phyloP scores from a whole-genome alignment of 2,113 vertebrate species.

The Leucopternis melanops region DNA sequence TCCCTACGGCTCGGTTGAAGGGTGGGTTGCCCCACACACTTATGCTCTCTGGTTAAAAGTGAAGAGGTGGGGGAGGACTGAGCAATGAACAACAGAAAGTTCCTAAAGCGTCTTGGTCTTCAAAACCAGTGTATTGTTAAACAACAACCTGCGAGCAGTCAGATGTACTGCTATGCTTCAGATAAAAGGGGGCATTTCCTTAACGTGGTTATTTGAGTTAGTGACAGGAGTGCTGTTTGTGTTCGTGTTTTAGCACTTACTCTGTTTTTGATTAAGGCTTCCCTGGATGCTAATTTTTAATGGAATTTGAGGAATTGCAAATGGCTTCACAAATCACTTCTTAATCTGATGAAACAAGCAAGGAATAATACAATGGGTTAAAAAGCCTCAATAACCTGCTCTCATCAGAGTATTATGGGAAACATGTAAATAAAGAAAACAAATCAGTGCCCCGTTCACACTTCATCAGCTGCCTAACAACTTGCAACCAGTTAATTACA shows the following conservation, averaged over 20 bases:
- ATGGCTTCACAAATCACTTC: constrained; percentile 61
- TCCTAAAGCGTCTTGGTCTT: neutral
- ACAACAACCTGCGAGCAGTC: neutral
- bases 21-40: neutral
- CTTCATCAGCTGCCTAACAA: constrained; percentile 72
- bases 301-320: constrained; percentile 62
- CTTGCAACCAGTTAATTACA: constrained; percentile 69
- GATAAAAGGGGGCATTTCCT: neutral
- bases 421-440: constrained; percentile 71
- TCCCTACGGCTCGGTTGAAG: neutral
- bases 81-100: neutral
- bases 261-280: constrained; percentile 31
- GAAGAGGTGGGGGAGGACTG: neutral
- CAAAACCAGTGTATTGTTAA: neutral
- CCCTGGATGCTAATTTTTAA: constrained; percentile 38
- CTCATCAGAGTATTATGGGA: constrained; percentile 47
- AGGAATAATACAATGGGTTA: constrained; percentile 39
- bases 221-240: neutral
- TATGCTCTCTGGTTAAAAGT: neutral
- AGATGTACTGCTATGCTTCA: neutral
- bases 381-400: neutral
- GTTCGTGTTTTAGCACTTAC: neutral
- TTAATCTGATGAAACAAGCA: constrained; percentile 54
- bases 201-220: neutral
- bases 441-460: constrained; percentile 65